phyloP scores from a whole-genome alignment of 1,140 invertebrate genomes.

The Drosophila virilis region DNA sequence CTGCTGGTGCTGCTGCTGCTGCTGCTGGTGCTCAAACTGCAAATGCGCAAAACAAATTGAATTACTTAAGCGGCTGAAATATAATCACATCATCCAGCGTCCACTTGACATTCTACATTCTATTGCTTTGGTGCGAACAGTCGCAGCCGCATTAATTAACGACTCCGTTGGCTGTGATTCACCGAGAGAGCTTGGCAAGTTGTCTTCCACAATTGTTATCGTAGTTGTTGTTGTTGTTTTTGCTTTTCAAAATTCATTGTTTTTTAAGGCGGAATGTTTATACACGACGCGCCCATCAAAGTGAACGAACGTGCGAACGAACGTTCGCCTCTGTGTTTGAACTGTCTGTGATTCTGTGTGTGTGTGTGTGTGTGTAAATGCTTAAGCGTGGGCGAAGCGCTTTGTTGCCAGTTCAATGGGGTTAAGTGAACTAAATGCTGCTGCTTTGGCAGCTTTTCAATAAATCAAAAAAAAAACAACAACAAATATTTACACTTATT shows the following conservation, averaged over 20 bases:
- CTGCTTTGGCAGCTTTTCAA: slow-evolving; percentile 32
- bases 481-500: slow-evolving; percentile 48
- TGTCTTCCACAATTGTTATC: slow-evolving; percentile 51
- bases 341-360: not conserved
- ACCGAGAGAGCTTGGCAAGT: slow-evolving; percentile 31
- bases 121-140: slow-evolving; percentile 11
- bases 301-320: slow-evolving; percentile 56
- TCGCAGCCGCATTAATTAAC: slow-evolving; percentile 44
- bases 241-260: not conserved
- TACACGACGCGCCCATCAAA: slow-evolving; percentile 14
- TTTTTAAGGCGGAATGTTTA: slow-evolving; percentile 37
- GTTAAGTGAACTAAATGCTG: slow-evolving; percentile 39
- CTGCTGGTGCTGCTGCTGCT: slow-evolving; percentile 2
- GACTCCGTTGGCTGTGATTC: slow-evolving; percentile 51
- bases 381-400: slow-evolving; percentile 37
- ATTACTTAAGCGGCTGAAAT: slow-evolving; percentile 28
- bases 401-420: slow-evolving; percentile 27
- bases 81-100: slow-evolving; percentile 50
- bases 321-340: slow-evolving; percentile 11
- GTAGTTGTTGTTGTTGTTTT: slow-evolving; percentile 35
- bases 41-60: slow-evolving; percentile 43
- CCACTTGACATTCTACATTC: slow-evolving; percentile 31
- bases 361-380: slow-evolving; percentile 12
- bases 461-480: slow-evolving; percentile 33
- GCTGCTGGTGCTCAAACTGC: slow-evolving; percentile 50